A percentile compares a stretch with the other conserved stretches of the same genome.
Conservation (phyloP, 2,113 vertebrate species). For the Coptodon bakossiorum region DNA sequence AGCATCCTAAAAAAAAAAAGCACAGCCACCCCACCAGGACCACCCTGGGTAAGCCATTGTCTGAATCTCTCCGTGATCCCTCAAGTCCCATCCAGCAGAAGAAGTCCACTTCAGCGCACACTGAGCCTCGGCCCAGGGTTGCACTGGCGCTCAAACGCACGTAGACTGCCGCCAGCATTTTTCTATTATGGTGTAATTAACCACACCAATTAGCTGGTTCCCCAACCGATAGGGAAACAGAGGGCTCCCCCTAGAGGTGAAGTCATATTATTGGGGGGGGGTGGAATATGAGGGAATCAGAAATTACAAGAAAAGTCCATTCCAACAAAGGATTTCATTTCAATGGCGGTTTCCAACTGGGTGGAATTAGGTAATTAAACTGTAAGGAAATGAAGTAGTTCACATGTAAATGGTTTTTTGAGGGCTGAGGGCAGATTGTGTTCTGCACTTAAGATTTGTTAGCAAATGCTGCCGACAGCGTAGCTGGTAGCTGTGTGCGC, state of each 20-base stretch:
- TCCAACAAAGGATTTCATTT: conserved; percentile 28
- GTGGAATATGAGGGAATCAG: conserved; percentile 12
- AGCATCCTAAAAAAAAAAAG: conserved; percentile 18
- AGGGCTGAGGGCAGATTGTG: conserved; percentile 32
- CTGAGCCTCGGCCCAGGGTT: neutral
- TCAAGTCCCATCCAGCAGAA: conserved; percentile 30
- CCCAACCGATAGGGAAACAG: conserved; percentile 52
- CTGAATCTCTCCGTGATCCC: conserved; percentile 44
- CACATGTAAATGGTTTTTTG: conserved; percentile 23
- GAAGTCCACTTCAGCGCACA: conserved; percentile 29
- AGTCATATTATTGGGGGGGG: conserved; percentile 33
- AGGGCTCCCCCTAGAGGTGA: conserved; percentile 76
- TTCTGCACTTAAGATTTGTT: conserved; percentile 22
- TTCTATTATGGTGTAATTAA: conserved; percentile 61
- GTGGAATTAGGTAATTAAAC: conserved; percentile 46
- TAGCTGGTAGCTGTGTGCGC: neutral
- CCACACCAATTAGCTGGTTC: conserved; percentile 63
- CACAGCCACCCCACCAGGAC: conserved; percentile 12
- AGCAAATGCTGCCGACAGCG: neutral
- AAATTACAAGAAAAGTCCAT: conserved; percentile 22
- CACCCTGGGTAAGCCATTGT: conserved; percentile 26
- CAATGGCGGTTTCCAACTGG: conserved; percentile 16
- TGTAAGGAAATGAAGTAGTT: conserved; percentile 22
- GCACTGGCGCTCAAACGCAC: neutral
- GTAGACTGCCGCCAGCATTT: conserved; percentile 2